Evolutionary conservation across 2,888 invertebrate species (phyloP), one percentile per base, ranked within the genome.

Genomic region (Cyclophora albipunctata): DNA sequence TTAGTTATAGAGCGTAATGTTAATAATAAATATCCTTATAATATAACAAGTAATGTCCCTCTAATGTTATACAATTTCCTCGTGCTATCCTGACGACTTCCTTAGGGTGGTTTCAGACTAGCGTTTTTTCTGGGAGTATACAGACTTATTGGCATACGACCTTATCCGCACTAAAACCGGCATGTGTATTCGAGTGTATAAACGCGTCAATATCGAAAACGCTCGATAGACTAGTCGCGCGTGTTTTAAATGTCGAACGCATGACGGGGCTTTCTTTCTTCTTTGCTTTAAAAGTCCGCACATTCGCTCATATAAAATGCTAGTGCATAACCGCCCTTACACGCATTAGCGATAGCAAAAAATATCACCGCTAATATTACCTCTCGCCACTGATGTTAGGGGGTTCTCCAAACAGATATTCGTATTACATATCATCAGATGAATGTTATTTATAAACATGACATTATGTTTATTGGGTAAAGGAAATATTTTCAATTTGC

Each of bases 51-150:
- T 77, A 80, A 81, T 82, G 78, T 73, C 69, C 65, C 68, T 71
- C 72, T 80, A 82, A 80, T 78, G 79, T 73, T 69, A 66, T 67
- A 78, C 79, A 80, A 83, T 84, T 82, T 84, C 84, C 63, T 62
- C 62, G 58, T 67, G 65, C 4, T 5, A 5, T 5, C 67, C 65
- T 65, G 67, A 70, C 73, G 73, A 73, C 74, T 76, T 78, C 79
- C 79, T 66, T 62, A 20, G 20, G 20, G 20, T 20, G 20, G 20
- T 20, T 20, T 66, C 69, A 69, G 73, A 77, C 71, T 6, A 46
- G 7, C 6, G n/a, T 46, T 54, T 44, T n/a, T 20, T 20, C 20
- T 20, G 20, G 20, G 20, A 1, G 20, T 20, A 20, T 20, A 20
- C 20, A 1, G 20, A 20, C 20, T 20, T 20, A 20, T 20, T 20